Conservation (phyloP, 2,888 invertebrate species). For the Cataglyphis cursor region DNA sequence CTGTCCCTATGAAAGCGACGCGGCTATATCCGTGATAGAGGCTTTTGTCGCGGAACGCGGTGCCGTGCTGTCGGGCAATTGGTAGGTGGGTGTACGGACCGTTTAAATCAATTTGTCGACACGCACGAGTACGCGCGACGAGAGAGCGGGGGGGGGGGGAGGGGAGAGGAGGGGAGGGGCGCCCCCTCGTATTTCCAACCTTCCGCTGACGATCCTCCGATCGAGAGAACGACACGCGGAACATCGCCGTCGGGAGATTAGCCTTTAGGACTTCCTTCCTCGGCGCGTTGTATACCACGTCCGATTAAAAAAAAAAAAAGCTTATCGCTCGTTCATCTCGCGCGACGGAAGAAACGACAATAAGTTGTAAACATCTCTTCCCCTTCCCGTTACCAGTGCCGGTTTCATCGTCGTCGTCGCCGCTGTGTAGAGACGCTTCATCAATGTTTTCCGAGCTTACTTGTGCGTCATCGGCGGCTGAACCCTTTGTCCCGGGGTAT, state of each 20-base stretch:
- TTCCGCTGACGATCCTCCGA: slow-evolving; percentile 41
- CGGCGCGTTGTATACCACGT: background rate
- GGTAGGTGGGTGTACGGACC: slow-evolving; percentile 70
- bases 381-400: slow-evolving; percentile 24
- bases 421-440: slow-evolving; percentile 63
- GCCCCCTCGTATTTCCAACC: slow-evolving; percentile 46
- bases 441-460: slow-evolving; percentile 73
- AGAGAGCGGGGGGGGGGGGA: background rate
- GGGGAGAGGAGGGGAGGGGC: too few species aligned
- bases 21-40: slow-evolving; percentile 31
- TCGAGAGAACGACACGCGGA: slow-evolving; percentile 4
- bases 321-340: slow-evolving; percentile 13
- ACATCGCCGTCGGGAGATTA: background rate
- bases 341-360: background rate
- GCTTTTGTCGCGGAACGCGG: slow-evolving; percentile 31
- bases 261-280: background rate
- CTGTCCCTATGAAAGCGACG: slow-evolving; percentile 23
- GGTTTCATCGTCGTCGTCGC: slow-evolving; percentile 5
- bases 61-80: slow-evolving; percentile 49
- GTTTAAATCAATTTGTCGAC: slow-evolving; percentile 76
- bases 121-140: slow-evolving; percentile 66
- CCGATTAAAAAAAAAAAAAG: background rate
- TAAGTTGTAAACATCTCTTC: slow-evolving; percentile 43
- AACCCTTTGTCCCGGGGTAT: slow-evolving; percentile 73
- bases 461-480: slow-evolving; percentile 69